These are phyloP conservation scores for Platypus cylindrus DNA, from an alignment of 2,888 invertebrate species.

Conservation along the genomic window DNA sequence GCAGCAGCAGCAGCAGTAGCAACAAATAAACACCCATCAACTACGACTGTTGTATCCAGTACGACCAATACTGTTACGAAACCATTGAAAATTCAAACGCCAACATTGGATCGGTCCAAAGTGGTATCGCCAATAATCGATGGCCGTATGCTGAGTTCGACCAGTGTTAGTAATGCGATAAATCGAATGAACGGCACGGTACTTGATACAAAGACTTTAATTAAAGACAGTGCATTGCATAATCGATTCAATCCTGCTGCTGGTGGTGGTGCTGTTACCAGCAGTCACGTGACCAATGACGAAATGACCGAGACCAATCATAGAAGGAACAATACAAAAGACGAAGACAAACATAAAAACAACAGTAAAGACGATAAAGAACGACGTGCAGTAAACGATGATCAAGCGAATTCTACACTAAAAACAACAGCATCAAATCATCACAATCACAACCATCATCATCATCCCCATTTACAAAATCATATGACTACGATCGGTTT, in stretches of 20 bases:
- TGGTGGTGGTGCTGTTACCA: conserved; percentile 16
- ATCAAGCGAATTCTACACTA: background rate
- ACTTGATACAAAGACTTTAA: conserved; percentile 31
- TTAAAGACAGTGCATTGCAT: conserved; percentile 28
- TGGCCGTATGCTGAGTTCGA: conserved; percentile 31
- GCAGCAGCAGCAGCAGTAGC: too few species aligned
- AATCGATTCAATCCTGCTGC: conserved; percentile 16
- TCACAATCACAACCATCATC: conserved; percentile 4
- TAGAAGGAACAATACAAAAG: conserved; percentile 1
- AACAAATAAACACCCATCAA: too few species aligned
- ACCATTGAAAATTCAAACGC: conserved; percentile 32
- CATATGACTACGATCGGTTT: conserved; percentile 22
- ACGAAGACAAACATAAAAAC: background rate
- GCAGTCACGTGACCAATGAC: conserved; percentile 2
- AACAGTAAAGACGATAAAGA: conserved; percentile 1
- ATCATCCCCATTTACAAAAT: conserved; percentile 19
- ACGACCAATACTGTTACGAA: conserved; percentile 33
- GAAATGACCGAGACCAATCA: conserved; percentile 2
- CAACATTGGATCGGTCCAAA: conserved; percentile 18
- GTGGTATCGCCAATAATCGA: conserved; percentile 28
- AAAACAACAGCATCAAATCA: background rate
- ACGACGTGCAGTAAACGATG: background rate
- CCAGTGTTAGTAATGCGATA: conserved; percentile 33
- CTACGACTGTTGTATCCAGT: conserved; percentile 29
- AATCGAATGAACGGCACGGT: conserved; percentile 36